Evolutionary conservation across 1,140 invertebrate genomes (phyloP).

Genomic region (Heliconius hermathena): DNA sequence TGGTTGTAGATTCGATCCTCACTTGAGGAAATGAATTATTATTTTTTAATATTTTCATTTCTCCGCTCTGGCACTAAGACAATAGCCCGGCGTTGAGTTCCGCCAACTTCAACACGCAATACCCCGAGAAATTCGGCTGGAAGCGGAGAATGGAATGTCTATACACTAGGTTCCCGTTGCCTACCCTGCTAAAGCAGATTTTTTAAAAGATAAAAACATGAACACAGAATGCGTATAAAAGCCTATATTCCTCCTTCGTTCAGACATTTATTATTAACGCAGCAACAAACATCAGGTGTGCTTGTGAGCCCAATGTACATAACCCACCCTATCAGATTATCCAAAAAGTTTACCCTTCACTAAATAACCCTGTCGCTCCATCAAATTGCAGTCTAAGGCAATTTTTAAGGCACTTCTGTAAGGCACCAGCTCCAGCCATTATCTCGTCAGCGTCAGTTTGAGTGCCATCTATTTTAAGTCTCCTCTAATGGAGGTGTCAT

Average conservation of each 20-base stretch:
- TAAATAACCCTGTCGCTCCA: slow-evolving; percentile 11
- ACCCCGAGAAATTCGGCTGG: too few relatives aligned
- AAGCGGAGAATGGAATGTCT: too few relatives aligned
- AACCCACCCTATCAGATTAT: slow-evolving; percentile 25
- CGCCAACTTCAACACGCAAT: too few relatives aligned
- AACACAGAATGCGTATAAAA: too few relatives aligned
- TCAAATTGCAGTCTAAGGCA: slow-evolving; percentile 31
- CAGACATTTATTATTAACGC: slow-evolving; percentile 30
- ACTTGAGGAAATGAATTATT: too few relatives aligned
- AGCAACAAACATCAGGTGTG: slow-evolving; percentile 30
- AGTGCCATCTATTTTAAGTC: slow-evolving; percentile 46
- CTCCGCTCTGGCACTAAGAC: too few relatives aligned
- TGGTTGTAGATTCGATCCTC: too few relatives aligned
- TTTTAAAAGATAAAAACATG: too few relatives aligned
- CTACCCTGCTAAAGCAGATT: too few relatives aligned
- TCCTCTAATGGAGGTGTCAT: slow-evolving; percentile 56
- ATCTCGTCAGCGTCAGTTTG: slow-evolving; percentile 42
- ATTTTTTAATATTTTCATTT: too few relatives aligned
- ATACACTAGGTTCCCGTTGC: too few relatives aligned
- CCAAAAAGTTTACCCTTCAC: slow-evolving; percentile 28
- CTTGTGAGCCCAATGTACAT: slow-evolving; percentile 21
- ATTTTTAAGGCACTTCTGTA: slow-evolving; percentile 30
- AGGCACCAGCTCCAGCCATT: slow-evolving; percentile 37
- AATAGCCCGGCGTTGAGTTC: too few relatives aligned
- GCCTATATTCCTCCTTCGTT: background rate